Base-by-base conservation (phyloP, 2,888 invertebrate species). In the Amorpha juglandis region DNA sequence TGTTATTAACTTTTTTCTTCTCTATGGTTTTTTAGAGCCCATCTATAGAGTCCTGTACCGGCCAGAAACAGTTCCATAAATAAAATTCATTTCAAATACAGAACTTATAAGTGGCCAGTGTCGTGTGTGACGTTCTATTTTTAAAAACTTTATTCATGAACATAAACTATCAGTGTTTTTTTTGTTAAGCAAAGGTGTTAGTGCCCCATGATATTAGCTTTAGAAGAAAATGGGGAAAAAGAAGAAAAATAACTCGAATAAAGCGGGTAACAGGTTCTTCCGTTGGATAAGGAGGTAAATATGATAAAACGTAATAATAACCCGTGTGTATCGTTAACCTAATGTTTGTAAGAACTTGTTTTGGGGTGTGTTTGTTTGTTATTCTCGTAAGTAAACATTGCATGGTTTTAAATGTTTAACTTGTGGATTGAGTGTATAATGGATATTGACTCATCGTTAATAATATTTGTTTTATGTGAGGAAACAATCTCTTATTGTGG, bases 271-370 rank as follows among this genome's bases (percentile, higher is more conserved):
- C 78, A 81, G 92, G 70, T 93, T 93, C 79, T 92, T 93, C 74
- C 87, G 93, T 58, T 93, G 93, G 92, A 92, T 93, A 68, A 83
- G 84, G 87, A 93, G 93, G 92, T 93, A 92, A 80, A 62, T 45
- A 53, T 62, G 69, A 69, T 42, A 58, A 16, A 53, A 65, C 66
- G 21, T 50, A 35, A 65, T 67, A 16, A 14, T 38, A 58, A 33
- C 35, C 55, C 62, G 63, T 67, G 65, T 70, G 70, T 76, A 70
- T 74, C 67, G 12, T 68, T 73, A 73, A 75, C 69, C 67, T n/a
- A 50, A 65, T 35, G 55, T 45, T 55, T 35, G 33, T 47, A 47
- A 35, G 58, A 48, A 35, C 42, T 55, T 68, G 70, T 64, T 70
- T 71, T 69, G 69, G 64, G 38, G 38, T 58, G 19, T 58, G 42